A percentile compares a stretch with the other conserved stretches of the same genome.
Evolutionary conservation across 2,113 vertebrate genomes (phyloP).

Genomic region (Sorex araneus): DNA sequence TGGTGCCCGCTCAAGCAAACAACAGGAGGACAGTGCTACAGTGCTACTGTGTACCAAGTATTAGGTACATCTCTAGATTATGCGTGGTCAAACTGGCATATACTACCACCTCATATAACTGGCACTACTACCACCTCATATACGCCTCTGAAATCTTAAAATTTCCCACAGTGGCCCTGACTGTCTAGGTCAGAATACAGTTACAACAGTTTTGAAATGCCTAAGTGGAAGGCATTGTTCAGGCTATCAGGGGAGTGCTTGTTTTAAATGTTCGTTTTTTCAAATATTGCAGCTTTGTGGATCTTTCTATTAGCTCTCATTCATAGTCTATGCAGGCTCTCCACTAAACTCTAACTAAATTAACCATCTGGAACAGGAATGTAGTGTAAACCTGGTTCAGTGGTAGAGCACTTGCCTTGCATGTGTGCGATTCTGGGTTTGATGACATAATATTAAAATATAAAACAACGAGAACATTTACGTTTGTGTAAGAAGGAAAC

Average conservation of each 20-base stretch:
- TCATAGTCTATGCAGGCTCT: not conserved
- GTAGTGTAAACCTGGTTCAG: no score
- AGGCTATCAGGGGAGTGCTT: not conserved
- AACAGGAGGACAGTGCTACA: no score
- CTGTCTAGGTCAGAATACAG: not conserved
- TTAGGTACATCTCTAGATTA: not conserved
- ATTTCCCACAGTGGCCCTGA: not conserved
- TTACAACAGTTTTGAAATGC: not conserved
- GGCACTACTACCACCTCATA: not conserved
- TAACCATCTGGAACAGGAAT: no score
- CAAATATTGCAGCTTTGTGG: not conserved
- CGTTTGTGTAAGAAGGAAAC: conserved; percentile 6
- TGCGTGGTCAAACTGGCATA: not conserved
- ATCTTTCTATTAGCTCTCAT: not conserved
- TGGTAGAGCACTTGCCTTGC: no score
- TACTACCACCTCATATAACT: no score
- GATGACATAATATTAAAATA: conserved; percentile 18
- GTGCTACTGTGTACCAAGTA: no score
- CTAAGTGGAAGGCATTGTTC: conserved; percentile 1
- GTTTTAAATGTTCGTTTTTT: not conserved
- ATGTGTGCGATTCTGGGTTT: no score
- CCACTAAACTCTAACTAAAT: no score
- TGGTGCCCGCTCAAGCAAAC: no score
- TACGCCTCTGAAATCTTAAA: not conserved
- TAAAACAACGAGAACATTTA: not conserved